Base-by-base conservation (phyloP, 2,888 invertebrate species). In the Drosophila flavopinicola region DNA sequence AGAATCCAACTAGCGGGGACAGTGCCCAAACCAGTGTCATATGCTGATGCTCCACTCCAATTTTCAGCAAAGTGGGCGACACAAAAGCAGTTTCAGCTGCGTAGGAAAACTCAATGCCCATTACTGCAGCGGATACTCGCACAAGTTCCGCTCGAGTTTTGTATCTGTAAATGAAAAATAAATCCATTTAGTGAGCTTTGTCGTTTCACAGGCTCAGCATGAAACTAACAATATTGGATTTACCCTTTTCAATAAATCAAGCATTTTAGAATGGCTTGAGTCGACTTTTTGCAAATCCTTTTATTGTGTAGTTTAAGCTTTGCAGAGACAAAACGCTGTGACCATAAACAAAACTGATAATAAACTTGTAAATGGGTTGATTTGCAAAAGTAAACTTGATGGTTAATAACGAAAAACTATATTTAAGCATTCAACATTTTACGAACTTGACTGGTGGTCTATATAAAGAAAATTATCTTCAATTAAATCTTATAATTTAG, bases 51-150 rank as follows among this genome's bases (percentile, higher is more conserved):
- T 96, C 95, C 1, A 98, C 96, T 4, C 98, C 97, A 71, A 98
- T 96, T 92, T 97, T 96, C 3, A 98, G 93, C 10, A 99, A 92
- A 0, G 97, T 98, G 1, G 99, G 98, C 0, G 97, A 98, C 0
- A 98, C 98, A 91, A 98, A 98, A 0, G 98, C 98, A 0, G 98
- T 99, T 92, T 99, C 98, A 0, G 98, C 98, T 0, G 99, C 98
- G 89, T 99, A 99, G 0, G 98, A 98, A 91, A 99, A 97, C 90
- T 99, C 98, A 58, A 99, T 98, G 1, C 99, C 98, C 96, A 98
- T 98, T 0, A 99, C 98, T 0, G 98, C 98, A 0, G 98, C 96
- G 15, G 98, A 98, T 71, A 98, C 94, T 7, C 97, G 93, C 73
- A 98, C 94, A 75, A 98, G 91, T 90, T 98, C 97, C 45, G 93